A percentile compares a stretch with the other conserved stretches of the same genome.
phyloP scores from a whole-genome alignment of 2,797 vertebrate genomes.

The Tapera naevia region DNA sequence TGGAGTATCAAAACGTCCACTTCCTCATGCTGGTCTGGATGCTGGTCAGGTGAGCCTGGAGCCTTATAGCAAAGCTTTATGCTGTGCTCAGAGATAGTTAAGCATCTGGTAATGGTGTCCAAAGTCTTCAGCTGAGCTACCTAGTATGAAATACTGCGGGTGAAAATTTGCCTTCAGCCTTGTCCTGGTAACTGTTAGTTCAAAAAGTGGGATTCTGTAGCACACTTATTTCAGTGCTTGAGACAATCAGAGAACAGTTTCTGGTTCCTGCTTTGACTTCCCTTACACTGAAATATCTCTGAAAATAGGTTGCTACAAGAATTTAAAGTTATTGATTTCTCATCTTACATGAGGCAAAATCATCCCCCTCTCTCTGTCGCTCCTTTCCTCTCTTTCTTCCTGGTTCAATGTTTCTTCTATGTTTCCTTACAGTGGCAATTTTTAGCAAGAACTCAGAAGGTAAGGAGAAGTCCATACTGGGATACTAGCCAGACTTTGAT shows the following conservation, averaged over 20 bases:
- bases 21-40: background rate
- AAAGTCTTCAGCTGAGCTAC: background rate
- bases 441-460: background rate
- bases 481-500: background rate
- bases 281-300: background rate
- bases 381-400: background rate
- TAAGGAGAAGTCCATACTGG: background rate
- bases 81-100: background rate
- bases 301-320: background rate
- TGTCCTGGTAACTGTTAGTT: background rate
- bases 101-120: fast-evolving
- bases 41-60: background rate
- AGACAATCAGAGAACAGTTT: background rate
- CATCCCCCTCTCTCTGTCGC: background rate
- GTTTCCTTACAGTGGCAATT: background rate
- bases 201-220: background rate
- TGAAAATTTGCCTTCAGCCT: background rate
- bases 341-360: background rate
- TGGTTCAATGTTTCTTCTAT: background rate
- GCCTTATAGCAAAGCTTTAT: background rate
- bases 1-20: fast-evolving
- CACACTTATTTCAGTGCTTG: fast-evolving
- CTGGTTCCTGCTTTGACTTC: background rate
- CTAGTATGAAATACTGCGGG: background rate
- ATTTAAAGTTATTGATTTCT: background rate